Conservation (phyloP, 2,113 vertebrate species). For the Eolophus roseicapilla region DNA sequence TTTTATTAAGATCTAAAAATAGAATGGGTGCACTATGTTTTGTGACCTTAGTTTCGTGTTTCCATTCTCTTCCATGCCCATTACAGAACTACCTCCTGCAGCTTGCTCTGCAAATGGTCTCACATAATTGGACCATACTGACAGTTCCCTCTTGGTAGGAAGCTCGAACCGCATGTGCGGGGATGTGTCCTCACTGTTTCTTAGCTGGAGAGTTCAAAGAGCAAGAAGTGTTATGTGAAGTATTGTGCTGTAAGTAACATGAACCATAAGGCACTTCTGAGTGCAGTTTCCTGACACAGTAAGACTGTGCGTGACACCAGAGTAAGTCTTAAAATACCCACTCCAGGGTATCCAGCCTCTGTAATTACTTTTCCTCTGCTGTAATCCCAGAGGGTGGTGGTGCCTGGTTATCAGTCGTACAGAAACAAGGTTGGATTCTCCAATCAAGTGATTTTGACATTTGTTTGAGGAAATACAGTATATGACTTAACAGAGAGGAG, state of each 20-base stretch:
- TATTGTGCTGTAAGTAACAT: neutral
- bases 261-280: neutral
- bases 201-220: neutral
- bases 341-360: neutral
- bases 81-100: neutral
- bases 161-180: neutral
- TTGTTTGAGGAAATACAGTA: neutral
- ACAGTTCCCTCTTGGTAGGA: neutral
- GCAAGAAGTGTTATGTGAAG: neutral
- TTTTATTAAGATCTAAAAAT: slow-evolving; percentile 53
- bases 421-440: neutral
- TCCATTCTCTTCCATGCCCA: neutral
- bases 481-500: neutral
- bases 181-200: neutral
- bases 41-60: slow-evolving; percentile 42
- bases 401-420: neutral
- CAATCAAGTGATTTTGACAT: neutral
- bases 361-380: neutral
- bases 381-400: neutral
- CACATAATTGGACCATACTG: neutral
- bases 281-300: neutral
- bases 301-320: neutral
- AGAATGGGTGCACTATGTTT: slow-evolving; percentile 44
- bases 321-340: neutral
- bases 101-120: neutral